A percentile compares a stretch with the other conserved stretches of the same genome.
Evolutionary conservation across 2,888 invertebrate species (phyloP).

Genomic region (Cerceris ruficornis): DNA sequence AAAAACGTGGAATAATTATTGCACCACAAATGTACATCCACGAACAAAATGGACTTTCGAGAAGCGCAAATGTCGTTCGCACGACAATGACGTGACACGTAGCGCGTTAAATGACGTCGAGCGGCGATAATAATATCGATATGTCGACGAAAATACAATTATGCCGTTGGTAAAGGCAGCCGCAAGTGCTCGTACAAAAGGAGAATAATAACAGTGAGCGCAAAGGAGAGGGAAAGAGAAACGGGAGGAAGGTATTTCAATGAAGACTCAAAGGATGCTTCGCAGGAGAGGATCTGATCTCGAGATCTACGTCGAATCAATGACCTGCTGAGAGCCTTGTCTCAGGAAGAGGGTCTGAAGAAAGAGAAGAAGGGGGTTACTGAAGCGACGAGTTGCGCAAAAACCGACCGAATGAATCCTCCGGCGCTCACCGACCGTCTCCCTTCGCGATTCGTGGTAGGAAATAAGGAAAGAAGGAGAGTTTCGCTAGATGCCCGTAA

Average conservation of each 20-base stretch:
- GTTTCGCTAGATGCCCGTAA: slow-evolving; percentile 30
- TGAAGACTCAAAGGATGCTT: slow-evolving; percentile 63
- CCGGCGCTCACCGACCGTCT: slow-evolving; percentile 21
- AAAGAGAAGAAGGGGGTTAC: slow-evolving; percentile 47
- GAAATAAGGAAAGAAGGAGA: slow-evolving; percentile 31
- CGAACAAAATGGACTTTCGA: too few relatives aligned
- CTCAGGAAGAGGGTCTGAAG: slow-evolving; percentile 46
- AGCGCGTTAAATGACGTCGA: too few relatives aligned
- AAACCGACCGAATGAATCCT: slow-evolving; percentile 60
- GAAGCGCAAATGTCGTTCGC: too few relatives aligned
- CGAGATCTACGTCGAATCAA: slow-evolving; percentile 63
- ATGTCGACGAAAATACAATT: too few relatives aligned
- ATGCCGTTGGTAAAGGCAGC: too few relatives aligned
- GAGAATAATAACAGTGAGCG: background rate
- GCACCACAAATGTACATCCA: too few relatives aligned
- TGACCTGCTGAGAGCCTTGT: slow-evolving; percentile 61
- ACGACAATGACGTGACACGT: too few relatives aligned
- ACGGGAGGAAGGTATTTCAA: slow-evolving; percentile 52
- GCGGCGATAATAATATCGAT: too few relatives aligned
- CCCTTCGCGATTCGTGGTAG: slow-evolving; percentile 20
- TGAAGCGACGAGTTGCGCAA: slow-evolving; percentile 60
- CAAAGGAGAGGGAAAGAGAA: slow-evolving; percentile 8
- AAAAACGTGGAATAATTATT: too few relatives aligned
- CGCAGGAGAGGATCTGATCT: slow-evolving; percentile 62
- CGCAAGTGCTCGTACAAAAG: background rate